phyloP scores from a whole-genome alignment of 2,888 invertebrate genomes.

The Bellardia bayeri region DNA sequence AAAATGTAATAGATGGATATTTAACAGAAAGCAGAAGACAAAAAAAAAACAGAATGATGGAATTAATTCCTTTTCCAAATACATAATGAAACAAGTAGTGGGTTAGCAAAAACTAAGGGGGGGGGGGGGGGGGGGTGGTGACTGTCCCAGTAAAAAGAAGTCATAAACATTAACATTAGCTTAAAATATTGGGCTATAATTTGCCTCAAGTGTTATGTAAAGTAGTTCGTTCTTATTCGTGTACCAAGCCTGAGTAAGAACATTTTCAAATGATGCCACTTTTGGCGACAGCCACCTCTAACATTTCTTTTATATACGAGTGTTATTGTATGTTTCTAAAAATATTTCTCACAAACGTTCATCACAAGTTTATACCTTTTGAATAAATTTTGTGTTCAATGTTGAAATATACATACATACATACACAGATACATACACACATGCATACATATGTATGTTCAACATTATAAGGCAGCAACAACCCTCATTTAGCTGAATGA shows the following conservation, averaged over 20 bases:
- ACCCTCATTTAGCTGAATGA: constrained; percentile 71
- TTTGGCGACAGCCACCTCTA: constrained; percentile 79
- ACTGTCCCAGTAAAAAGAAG: constrained; percentile 44
- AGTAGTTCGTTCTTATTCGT: constrained; percentile 28
- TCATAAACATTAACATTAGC: constrained; percentile 82
- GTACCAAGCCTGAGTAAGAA: constrained; percentile 44
- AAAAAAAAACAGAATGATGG: constrained; percentile 35
- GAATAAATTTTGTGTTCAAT: constrained; percentile 15
- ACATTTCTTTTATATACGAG: constrained; percentile 5
- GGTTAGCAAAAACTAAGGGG: neutral
- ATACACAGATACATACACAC: no score
- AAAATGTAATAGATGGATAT: constrained; percentile 53
- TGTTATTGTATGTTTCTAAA: neutral
- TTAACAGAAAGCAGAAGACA: constrained; percentile 8
- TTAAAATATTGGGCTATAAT: constrained; percentile 83
- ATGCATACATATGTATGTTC: no score
- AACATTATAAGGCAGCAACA: constrained; percentile 39
- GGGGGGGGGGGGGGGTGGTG: no score
- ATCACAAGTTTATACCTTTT: constrained; percentile 75
- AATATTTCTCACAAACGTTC: constrained; percentile 79
- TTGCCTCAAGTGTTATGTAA: constrained; percentile 79
- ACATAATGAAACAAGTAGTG: neutral
- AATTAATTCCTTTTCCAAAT: constrained; percentile 65
- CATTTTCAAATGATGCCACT: constrained; percentile 72
- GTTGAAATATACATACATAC: constrained; percentile 12